Base-by-base conservation (phyloP, 2,113 vertebrate species). In the Candoia aspera region DNA sequence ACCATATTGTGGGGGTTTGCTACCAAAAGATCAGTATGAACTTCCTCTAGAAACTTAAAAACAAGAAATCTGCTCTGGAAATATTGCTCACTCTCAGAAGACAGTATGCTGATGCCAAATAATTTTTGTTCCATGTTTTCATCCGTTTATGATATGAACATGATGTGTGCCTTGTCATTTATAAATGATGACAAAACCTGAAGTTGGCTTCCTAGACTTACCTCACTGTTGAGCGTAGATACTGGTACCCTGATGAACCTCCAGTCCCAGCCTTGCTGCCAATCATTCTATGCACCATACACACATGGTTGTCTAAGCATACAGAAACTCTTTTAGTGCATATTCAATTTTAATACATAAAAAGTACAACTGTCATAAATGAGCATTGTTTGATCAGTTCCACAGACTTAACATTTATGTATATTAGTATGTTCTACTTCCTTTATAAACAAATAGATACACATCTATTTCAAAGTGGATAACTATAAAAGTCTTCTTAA, bases 261-360 rank as follows among this genome's bases (percentile, higher is more conserved):
- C 98, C 99, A 0, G 99, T 99, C 90, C 99, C 99, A 11, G 97
- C 97, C 93, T 99, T 99, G 97, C 98, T 98, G 93, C 99, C 99
- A 92, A 99, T 99, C 99, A 99, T 99, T 54, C 98, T 98, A 94
- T 99, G 99, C 92, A 99, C 99, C 98, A 99, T 98, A 97, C 99
- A 99, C 86, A 99, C 99, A 0, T 99, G 99, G 93, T 99, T 99
- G 94, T 99, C 99, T 99, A 88, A 88, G 93, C 2, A 91, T 93
- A 46, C 21, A 68, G 21, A 83, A 57, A 19, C 53, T 49, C 21
- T 17, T 79, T 90, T 60, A 13, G 26, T 26, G 24, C 84, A 29
- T 86, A 19, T 23, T 4, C 23, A 15, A 92, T 73, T 49, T 57
- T 62, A 37, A 33, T 23, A 64, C 9, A 84, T 42, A 24, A 37